Conservation (phyloP, 2,113 vertebrate species). For the Actenoides hombroni region DNA sequence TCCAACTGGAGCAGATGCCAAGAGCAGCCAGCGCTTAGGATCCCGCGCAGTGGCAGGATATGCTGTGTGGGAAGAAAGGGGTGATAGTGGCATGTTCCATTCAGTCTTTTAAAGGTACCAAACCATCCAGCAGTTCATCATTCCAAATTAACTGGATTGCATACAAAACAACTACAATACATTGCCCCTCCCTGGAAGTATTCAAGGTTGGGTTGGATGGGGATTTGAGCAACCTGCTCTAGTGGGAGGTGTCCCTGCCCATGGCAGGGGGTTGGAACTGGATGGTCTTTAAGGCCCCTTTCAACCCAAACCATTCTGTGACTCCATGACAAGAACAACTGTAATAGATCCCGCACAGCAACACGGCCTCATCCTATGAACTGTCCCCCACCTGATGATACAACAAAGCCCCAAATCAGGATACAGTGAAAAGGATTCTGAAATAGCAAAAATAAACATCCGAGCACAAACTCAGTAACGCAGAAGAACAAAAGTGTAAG, state of each 20-base stretch:
- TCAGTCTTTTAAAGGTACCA: neutral
- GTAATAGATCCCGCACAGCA: accelerated
- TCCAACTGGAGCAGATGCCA: neutral
- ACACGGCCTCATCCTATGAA: accelerated
- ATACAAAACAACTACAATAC: neutral
- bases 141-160: neutral
- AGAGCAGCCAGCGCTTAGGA: accelerated
- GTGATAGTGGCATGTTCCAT: neutral
- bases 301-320: neutral
- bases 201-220: too few species aligned
- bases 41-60: accelerated
- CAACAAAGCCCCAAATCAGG: neutral
- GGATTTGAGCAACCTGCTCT: neutral
- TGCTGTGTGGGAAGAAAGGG: neutral
- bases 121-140: neutral
- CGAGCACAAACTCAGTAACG: accelerated
- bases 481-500: accelerated
- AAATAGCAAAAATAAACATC: neutral
- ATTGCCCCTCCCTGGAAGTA: neutral
- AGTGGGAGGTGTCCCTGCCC: neutral
- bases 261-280: neutral
- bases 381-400: neutral
- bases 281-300: neutral
- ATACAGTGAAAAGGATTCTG: neutral
- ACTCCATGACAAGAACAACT: neutral